Evolutionary conservation across 2,113 vertebrate genomes (phyloP).

Genomic region (Oryzias javanicus): DNA sequence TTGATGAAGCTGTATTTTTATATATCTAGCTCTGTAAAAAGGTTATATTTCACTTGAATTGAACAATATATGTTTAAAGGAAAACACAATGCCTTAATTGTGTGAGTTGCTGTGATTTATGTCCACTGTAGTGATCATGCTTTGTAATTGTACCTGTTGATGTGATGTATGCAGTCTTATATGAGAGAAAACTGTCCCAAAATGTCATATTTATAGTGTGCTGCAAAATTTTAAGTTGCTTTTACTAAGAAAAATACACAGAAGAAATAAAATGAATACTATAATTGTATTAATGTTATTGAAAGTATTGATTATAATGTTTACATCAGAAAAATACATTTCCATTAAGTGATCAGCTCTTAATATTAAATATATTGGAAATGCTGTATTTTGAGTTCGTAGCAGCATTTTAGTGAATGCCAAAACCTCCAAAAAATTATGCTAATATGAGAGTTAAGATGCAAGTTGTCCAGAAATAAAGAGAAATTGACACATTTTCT

Average conservation of each 20-base stretch:
- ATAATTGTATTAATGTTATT: neutral
- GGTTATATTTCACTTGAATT: neutral
- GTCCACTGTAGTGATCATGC: conserved; percentile 7
- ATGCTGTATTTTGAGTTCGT: neutral
- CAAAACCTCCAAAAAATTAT: neutral
- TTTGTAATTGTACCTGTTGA: neutral
- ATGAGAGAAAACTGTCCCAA: conserved; percentile 22
- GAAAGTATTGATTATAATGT: too few relatives aligned
- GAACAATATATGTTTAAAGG: neutral
- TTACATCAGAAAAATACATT: too few relatives aligned
- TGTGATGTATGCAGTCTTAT: conserved; percentile 15
- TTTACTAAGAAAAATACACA: neutral
- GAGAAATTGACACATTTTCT: neutral
- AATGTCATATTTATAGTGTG: conserved; percentile 20
- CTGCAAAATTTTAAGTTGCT: neutral
- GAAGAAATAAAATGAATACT: neutral
- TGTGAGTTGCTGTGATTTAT: conserved; percentile 11
- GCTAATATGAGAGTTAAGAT: neutral
- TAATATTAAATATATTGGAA: neutral
- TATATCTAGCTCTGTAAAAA: conserved; percentile 15
- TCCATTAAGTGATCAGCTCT: neutral
- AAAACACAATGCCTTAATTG: conserved; percentile 52
- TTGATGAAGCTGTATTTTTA: conserved; percentile 47
- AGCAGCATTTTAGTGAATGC: neutral
- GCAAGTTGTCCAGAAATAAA: neutral